Conservation (phyloP, 64 coral and sea anemone genomes). For the Pocillopora damicornis region DNA sequence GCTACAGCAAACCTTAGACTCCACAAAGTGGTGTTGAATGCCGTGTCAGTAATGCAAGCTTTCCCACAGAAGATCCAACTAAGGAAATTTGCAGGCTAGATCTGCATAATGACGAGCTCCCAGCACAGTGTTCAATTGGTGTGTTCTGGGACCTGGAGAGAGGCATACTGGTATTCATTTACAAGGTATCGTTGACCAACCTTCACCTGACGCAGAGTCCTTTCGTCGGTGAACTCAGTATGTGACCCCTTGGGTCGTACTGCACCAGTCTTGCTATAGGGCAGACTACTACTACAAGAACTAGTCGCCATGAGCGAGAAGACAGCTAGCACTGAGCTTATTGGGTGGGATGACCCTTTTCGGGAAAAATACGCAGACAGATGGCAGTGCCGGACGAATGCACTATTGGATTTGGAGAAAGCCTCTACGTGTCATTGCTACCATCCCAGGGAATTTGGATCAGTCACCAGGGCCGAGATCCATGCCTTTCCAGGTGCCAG, state of each 20-base stretch:
- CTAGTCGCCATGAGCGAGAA: constrained; percentile 15
- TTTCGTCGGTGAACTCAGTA: background rate
- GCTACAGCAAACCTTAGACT: background rate
- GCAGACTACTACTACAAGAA: background rate
- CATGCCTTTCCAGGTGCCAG: constrained; percentile 27
- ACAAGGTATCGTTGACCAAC: background rate
- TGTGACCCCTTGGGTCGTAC: background rate
- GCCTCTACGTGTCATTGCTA: constrained; percentile 3
- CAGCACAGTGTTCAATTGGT: constrained; percentile 13
- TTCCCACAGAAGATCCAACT: background rate
- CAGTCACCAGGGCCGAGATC: background rate
- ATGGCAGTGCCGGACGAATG: background rate
- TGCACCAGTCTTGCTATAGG: background rate
- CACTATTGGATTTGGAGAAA: background rate
- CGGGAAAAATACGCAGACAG: background rate
- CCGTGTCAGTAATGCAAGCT: constrained; percentile 33
- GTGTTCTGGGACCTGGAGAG: constrained; percentile 10
- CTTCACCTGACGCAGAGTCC: constrained; percentile 4
- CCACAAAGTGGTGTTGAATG: background rate
- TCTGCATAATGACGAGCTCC: background rate
- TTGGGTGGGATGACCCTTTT: constrained; percentile 26
- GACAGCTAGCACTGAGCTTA: background rate
- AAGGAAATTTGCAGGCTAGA: constrained; percentile 1
- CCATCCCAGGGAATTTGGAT: background rate
- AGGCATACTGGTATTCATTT: background rate